phyloP scores from a whole-genome alignment of 2,797 vertebrate genomes.

The Propithecus perrieri region DNA sequence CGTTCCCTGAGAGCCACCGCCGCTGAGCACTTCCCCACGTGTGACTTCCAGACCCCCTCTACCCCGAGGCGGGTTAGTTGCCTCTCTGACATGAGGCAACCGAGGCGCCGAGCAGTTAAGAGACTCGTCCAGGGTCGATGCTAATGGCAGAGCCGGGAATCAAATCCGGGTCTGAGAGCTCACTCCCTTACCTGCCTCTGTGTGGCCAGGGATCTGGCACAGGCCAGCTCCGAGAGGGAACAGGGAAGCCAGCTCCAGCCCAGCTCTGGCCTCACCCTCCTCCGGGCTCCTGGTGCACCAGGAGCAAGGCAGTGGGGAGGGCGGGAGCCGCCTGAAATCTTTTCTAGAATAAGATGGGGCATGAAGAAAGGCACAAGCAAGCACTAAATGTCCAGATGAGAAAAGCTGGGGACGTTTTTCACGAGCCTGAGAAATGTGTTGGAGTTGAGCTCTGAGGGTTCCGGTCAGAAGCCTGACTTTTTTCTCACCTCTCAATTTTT shows the following conservation, averaged over 20 bases:
- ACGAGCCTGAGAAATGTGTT: neutral
- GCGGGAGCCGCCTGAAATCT: neutral
- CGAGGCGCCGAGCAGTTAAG: neutral
- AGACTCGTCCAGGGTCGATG: neutral
- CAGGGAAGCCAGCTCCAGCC: neutral
- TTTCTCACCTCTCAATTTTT: neutral
- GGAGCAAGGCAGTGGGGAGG: neutral
- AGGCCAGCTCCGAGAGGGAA: neutral
- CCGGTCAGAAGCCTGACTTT: neutral
- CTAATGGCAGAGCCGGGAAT: neutral
- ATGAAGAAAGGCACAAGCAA: neutral
- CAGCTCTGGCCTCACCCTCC: neutral
- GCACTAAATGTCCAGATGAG: neutral
- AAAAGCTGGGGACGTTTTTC: neutral
- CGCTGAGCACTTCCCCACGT: neutral
- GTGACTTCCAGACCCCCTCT: neutral
- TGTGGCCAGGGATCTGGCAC: neutral
- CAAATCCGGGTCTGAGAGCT: neutral
- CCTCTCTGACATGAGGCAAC: neutral
- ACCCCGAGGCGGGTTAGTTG: neutral
- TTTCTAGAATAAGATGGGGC: neutral
- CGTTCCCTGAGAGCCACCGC: neutral
- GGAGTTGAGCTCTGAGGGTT: neutral
- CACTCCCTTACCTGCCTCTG: accelerated
- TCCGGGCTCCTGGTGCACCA: neutral